Evolutionary conservation across 2,113 vertebrate genomes (phyloP).

Genomic region (Nycticebus coucang): DNA sequence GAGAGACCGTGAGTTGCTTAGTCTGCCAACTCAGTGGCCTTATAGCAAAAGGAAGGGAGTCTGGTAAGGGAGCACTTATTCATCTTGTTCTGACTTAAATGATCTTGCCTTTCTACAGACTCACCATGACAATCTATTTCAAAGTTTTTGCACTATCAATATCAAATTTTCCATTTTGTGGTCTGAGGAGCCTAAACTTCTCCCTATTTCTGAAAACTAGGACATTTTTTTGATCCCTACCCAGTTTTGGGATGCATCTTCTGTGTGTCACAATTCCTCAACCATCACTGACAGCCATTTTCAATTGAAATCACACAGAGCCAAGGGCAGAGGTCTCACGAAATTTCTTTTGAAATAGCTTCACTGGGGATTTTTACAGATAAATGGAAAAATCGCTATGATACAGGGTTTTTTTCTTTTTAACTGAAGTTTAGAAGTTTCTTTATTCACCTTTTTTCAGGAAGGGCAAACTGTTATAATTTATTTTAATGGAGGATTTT

Average conservation of each 20-base stretch:
- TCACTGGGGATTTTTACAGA: constrained; percentile 61
- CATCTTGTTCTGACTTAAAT: neutral
- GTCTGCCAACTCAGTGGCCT: neutral
- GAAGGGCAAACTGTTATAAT: neutral
- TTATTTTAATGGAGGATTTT: neutral
- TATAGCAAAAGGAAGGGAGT: constrained; percentile 33
- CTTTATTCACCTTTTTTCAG: constrained; percentile 27
- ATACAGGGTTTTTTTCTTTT: neutral
- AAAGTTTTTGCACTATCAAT: constrained; percentile 11
- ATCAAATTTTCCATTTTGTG: constrained; percentile 1
- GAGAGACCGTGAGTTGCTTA: neutral
- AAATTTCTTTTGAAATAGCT: constrained; percentile 84
- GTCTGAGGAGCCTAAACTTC: neutral
- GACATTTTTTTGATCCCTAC: neutral
- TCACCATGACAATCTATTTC: neutral
- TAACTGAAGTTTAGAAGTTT: constrained; percentile 7
- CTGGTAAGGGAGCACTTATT: neutral
- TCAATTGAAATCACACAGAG: constrained; percentile 71
- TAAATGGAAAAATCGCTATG: constrained; percentile 43
- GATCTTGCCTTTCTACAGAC: neutral
- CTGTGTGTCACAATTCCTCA: neutral
- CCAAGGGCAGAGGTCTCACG: constrained; percentile 69
- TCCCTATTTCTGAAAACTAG: constrained; percentile 53
- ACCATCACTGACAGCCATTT: constrained; percentile 66
- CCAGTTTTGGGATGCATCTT: neutral